Evolutionary conservation across 2,888 invertebrate species (phyloP), one percentile per base, ranked within the genome.

Genomic region (Noctua fimbriata): DNA sequence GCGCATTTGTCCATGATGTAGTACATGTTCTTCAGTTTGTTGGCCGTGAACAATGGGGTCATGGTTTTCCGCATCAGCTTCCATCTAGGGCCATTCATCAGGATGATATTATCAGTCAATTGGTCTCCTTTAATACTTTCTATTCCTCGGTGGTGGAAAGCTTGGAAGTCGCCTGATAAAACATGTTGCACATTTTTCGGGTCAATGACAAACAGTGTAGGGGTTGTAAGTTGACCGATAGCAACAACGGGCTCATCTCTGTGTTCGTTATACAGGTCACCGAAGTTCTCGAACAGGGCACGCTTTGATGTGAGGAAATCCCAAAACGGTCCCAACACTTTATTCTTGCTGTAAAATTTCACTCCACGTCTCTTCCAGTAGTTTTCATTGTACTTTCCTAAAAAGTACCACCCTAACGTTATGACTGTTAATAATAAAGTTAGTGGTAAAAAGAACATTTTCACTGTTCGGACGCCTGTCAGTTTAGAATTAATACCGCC

Each of bases 1-100:
- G 44, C 44, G 44, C 44, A 12, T 44, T 44, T 44, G 24, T 93
- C 93, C 1, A 93, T 89, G 24, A 94, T 93, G 77, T 94, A 92
- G 81, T 92, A 95, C 94, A 96, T 94, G 66, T 92, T 94, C 78
- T 94, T 94, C 21, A 95, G 87, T 81, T 95, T 95, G 0, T 89
- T 44, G 12, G 44, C 44, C 44, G 44, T 44, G 44, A 44, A 44
- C 44, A 44, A 44, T 44, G 44, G 44, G 12, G 12, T 44, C 44
- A 12, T 44, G 10, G 44, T 44, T 44, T 44, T 44, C 44, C 44
- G 44, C 44, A 44, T 44, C 44, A 44, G 44, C 44, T 44, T 44
- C 44, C 44, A 44, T 44, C 44, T 44, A 12, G 12, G 12, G 44
- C 44, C 44, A 2, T 44, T 44, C 44, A 44, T 44, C 12, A 44